Base-by-base conservation (phyloP, 37 sponge, comb jelly and placozoan species). In the Crambe crambe region DNA sequence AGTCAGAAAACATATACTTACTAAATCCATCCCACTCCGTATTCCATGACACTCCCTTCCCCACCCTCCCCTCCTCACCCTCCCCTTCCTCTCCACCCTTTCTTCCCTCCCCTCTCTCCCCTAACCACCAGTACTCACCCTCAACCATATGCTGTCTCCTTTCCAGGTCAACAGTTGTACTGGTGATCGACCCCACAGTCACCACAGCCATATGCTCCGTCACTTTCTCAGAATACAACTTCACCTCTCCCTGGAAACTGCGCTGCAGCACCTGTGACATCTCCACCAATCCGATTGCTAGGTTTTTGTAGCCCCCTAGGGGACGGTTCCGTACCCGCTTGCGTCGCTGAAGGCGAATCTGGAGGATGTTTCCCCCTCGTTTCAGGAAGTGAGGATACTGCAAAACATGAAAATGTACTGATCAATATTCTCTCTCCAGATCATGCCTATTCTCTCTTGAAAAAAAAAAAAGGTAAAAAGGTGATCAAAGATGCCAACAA, bases 311-410 rank as follows among this genome's bases (percentile, higher is more conserved):
- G 42, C 96, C 96, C 2, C 83, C 80, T 2, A 95, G 90, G 62
- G 91, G 75, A 38, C 90, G 68, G 42, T 95, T 89, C 22, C 93
- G 74, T 18, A 86, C 82, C 22, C 93, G 75, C 74, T 95, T 92
- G 22, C 90, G 73, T 10, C 96, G 67, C 69, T 95, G 96, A 0
- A 95, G 86, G 29, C 80, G 70, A 34, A 95, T 84, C 76, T 92
- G 80, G 58, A 95, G 83, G 20, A 79, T 58, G 67, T 92, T 92
- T 18, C 90, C 96, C 22, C 87, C 84, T 30, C 93, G 58, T 58
- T 95, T 95, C 66, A 95, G 70, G 47, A 89, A 95, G 44, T 95
- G 96, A 38, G 96, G 96, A 62, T 95, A 95, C 93, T 95, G 78
- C 17, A 82, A 44, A 42, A 39, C 2, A 42, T 1, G 4, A 69